Percentiles rank a stretch among this genome's conserved stretches.
phyloP scores from a whole-genome alignment of 2,113 vertebrate genomes.

The Solea solea region DNA sequence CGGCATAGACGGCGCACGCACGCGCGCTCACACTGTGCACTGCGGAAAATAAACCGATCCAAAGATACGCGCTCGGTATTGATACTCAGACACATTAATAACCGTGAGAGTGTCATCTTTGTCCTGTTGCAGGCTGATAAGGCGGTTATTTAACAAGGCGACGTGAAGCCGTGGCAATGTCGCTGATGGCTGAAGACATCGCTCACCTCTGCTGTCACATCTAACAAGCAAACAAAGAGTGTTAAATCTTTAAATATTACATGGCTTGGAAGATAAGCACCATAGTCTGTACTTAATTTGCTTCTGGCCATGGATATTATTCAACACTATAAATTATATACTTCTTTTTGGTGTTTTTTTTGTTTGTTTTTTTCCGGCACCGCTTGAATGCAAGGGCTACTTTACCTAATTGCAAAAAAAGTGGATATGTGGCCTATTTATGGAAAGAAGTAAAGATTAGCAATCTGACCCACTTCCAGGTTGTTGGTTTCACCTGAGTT shows the following conservation, averaged over 20 bases:
- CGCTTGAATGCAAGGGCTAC: too few relatives aligned
- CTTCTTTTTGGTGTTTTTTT: not conserved
- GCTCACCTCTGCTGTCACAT: conserved; percentile 7
- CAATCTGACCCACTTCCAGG: too few relatives aligned
- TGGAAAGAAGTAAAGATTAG: too few relatives aligned
- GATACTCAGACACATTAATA: not conserved
- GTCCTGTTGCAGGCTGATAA: conserved; percentile 11
- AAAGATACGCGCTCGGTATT: conserved; percentile 9
- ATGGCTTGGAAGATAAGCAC: conserved; percentile 6
- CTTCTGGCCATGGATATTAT: not conserved
- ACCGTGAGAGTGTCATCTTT: conserved; percentile 7
- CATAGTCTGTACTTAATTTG: not conserved
- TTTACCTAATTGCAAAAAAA: too few relatives aligned
- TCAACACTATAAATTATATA: not conserved
- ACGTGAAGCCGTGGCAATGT: not conserved
- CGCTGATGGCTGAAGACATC: conserved; percentile 6
- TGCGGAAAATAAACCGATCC: conserved; percentile 23
- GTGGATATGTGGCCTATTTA: too few relatives aligned
- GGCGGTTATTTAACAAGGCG: not conserved
- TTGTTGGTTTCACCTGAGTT: too few relatives aligned
- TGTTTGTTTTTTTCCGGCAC: not conserved
- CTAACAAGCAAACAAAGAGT: not conserved
- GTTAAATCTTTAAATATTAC: not conserved
- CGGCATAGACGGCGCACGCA: conserved; percentile 33
- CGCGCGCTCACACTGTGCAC: conserved; percentile 4